Base-by-base conservation (phyloP, 2,113 vertebrate genomes). In the Salvelinus alpinus region DNA sequence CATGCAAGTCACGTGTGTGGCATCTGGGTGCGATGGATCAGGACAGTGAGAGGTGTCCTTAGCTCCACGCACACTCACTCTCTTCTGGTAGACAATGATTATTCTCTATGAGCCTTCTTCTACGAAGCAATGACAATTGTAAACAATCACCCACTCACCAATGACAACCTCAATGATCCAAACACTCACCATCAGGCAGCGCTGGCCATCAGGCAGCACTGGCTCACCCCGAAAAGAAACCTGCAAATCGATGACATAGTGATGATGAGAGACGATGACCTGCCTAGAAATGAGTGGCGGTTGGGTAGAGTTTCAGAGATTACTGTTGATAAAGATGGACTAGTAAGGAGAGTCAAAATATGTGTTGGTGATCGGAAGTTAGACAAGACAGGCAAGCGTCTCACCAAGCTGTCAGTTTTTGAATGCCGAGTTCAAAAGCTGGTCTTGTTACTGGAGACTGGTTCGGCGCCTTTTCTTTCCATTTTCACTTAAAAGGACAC, bases 1-100 rank as follows among this genome's bases (percentile, higher is more conserved):
- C 22, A 77, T 60, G 22, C 78, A 29, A 86, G 82, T 16, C 84
- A 82, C 22, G 20, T n/a, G 1, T 78, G 72, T n/a, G 83, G 78
- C 0, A 67, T 85, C 0, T 80, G 77, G 73, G 82, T 82, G 18
- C 29, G 65, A 22, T 70, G 83, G 1, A 84, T 84, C 3, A 75
- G 70, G 68, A 60, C 66, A 24, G 27, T 78, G 2, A 73, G 57
- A 69, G 34, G 48, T 20, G 25, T 80, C 7, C 57, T 80, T 2
- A 75, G 16, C 1, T 62, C 66, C 31, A 74, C 4, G 66, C 29
- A 31, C 29, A 31, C 29, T 31, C 71, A 4, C 71, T 73, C 11
- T 73, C 70, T 3, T 38, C 34, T 18, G 74, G 18, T 18, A 76
- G 74, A 16, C 27, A 38, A 72, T 70, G 79, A 81, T 64, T n/a